A percentile compares a stretch with the other conserved stretches of the same genome.
Conservation (phyloP, 2,888 invertebrate genomes). For the Hirtodrosophila cameraria region DNA sequence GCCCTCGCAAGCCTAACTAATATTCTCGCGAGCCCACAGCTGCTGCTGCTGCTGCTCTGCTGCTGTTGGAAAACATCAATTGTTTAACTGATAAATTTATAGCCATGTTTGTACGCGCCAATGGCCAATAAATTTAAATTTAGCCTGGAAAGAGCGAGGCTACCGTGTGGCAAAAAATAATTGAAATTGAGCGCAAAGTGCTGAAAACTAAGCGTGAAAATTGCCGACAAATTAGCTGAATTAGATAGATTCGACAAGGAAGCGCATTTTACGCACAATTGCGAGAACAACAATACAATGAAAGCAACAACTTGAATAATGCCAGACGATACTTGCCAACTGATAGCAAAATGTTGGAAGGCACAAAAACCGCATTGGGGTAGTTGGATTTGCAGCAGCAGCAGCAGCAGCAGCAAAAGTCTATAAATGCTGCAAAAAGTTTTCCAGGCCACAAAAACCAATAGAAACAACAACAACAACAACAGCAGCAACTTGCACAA, state of each 20-base stretch:
- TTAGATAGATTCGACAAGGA: slow-evolving; percentile 47
- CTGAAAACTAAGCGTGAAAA: slow-evolving; percentile 48
- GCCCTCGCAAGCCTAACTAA: slow-evolving; percentile 1
- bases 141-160: slow-evolving; percentile 12
- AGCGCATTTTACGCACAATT: slow-evolving; percentile 59
- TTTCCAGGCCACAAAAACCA: slow-evolving; percentile 60
- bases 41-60: no score
- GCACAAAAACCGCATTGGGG: slow-evolving; percentile 41
- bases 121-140: slow-evolving; percentile 70
- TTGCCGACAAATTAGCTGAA: slow-evolving; percentile 59
- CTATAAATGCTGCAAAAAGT: slow-evolving; percentile 63
- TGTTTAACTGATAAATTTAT: slow-evolving; percentile 68
- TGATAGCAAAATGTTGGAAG: slow-evolving; percentile 46
- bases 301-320: slow-evolving; percentile 43
- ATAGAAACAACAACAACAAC: slow-evolving; percentile 45
- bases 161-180: slow-evolving; percentile 39
- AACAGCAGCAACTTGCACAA: no score
- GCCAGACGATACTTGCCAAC: slow-evolving; percentile 54
- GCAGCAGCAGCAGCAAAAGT: slow-evolving; percentile 38
- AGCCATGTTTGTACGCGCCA: slow-evolving; percentile 65
- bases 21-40: not conserved
- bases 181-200: slow-evolving; percentile 41
- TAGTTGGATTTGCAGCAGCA: slow-evolving; percentile 8
- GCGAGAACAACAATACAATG: slow-evolving; percentile 26
- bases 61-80: slow-evolving; percentile 48